Percentiles rank a stretch among this genome's conserved stretches.
Evolutionary conservation across 2,888 invertebrate species (phyloP).

Genomic region (Cataglyphis rosenhaueri): DNA sequence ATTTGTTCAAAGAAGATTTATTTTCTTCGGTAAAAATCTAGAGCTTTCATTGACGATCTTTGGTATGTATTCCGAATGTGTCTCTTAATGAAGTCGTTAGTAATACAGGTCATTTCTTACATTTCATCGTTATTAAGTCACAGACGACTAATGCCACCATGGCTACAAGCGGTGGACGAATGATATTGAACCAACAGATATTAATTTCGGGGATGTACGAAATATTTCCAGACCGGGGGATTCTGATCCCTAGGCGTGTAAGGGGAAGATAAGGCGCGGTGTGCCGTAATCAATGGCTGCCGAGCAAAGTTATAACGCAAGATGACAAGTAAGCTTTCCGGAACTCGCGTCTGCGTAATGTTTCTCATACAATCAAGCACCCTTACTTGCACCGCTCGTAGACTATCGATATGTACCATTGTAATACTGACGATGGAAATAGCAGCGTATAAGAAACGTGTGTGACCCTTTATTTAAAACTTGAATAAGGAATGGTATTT

Average conservation of each 20-base stretch:
- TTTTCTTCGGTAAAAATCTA: background rate
- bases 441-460: background rate
- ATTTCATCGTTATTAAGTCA: constrained; percentile 52
- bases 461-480: background rate
- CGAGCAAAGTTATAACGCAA: constrained; percentile 71
- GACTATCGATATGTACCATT: background rate
- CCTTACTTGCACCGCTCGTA: background rate
- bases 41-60: background rate
- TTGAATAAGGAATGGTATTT: background rate
- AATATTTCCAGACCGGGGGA: constrained; percentile 81
- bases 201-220: constrained; percentile 84
- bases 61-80: constrained; percentile 58
- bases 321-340: constrained; percentile 71
- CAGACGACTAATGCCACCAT: constrained; percentile 48
- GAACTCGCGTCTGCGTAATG: constrained; percentile 35
- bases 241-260: constrained; percentile 81
- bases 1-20: background rate
- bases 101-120: constrained; percentile 67
- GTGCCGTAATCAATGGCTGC: constrained; percentile 82
- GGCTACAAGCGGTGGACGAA: constrained; percentile 73
- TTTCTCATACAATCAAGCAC: constrained; percentile 3
- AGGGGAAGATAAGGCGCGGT: constrained; percentile 83
- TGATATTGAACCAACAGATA: constrained; percentile 83
- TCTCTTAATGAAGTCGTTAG: constrained; percentile 75
- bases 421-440: background rate